Evolutionary conservation across 2,888 invertebrate genomes (phyloP), one percentile per base, ranked within the genome.

Genomic region (Ligdia adustata): DNA sequence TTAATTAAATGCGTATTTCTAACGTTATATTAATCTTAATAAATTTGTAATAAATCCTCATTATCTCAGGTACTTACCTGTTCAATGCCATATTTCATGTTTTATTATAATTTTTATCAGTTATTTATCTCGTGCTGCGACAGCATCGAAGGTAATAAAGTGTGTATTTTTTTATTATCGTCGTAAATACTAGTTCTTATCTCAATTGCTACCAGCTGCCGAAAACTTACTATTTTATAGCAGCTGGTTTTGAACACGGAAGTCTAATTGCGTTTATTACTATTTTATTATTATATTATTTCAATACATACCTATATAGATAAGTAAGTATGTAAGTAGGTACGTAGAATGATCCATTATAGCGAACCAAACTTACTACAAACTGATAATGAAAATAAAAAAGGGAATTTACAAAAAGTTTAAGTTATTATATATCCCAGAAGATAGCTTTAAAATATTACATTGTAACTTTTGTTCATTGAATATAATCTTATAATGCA

Each of bases 181-280:
- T 24, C 7, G 22, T 49, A 43, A 42, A 49, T 43, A 39, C 42
- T 32, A 48, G 42, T 42, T 42, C 6, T 48, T 42, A 48, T 42
- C 48, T 37, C 24, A 13, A 39, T 22, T 38, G 39, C 38, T 38
- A 26, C 22, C 4, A n/a, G 12, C 13, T 16, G 14, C 42, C 22
- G 15, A 43, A 44, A 31, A 22, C 7, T 28, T 34, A 35, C 35
- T 20, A 49, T 24, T 39, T 35, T 26, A 34, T 40, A 35, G 33
- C 20, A 43, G 24, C 28, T 26, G 11, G 28, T 39, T 40, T 44
- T 33, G n/a, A 34, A 24, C 27, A 38, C 32, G 26, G 39, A 50
- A 35, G 34, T 35, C 34, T 44, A 3, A 27, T 26, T 27, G n/a
- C n/a, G 12, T 26, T 37, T 27, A 31, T 32, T 39, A 13, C 20